Conservation (phyloP, 1,140 invertebrate species). For the Mercenaria mercenaria region DNA sequence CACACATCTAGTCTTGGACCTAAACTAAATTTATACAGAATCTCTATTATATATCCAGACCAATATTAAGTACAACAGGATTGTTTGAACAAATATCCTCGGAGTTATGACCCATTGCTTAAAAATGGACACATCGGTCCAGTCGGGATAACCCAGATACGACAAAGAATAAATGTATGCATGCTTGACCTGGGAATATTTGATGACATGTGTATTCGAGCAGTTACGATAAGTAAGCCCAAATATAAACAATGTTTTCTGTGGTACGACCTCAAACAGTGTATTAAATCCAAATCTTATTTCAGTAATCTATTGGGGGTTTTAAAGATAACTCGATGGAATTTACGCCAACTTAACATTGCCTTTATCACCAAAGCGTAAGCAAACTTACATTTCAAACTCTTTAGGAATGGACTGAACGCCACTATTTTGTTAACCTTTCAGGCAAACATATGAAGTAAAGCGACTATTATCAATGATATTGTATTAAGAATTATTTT, state of each 20-base stretch:
- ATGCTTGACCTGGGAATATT: too few species aligned
- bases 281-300: not conserved
- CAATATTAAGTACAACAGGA: too few species aligned
- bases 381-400: constrained; percentile 34
- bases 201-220: too few species aligned
- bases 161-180: too few species aligned
- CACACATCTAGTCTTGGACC: too few species aligned
- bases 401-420: not conserved
- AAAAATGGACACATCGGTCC: too few species aligned
- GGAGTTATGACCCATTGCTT: too few species aligned
- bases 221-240: not conserved
- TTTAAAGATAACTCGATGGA: constrained; percentile 23
- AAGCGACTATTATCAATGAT: constrained; percentile 34
- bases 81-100: too few species aligned
- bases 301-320: constrained; percentile 2
- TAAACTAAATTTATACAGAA: too few species aligned
- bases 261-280: not conserved
- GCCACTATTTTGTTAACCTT: constrained; percentile 3
- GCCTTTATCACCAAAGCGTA: not conserved
- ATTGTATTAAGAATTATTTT: constrained; percentile 58
- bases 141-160: too few species aligned
- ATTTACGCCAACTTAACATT: constrained; percentile 22
- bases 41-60: too few species aligned
- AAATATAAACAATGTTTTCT: not conserved
- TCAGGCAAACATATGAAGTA: not conserved